phyloP scores from a whole-genome alignment of 2,888 invertebrate species.

The Phrixothrix hirtus region DNA sequence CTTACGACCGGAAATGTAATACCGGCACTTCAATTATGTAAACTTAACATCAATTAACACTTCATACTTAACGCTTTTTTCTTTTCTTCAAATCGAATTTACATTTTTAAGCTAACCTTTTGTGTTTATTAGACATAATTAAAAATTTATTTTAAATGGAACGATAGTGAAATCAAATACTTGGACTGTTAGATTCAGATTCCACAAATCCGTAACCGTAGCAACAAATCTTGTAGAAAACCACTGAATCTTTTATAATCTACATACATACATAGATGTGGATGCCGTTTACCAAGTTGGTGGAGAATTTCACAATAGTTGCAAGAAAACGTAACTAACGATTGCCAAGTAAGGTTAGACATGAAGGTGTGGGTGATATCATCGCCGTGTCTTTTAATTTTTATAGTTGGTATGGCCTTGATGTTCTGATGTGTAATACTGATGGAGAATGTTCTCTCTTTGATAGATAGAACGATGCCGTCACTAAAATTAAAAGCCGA shows the following conservation, averaged over 20 bases:
- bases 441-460: conserved; percentile 25
- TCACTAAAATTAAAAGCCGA: conserved; percentile 18
- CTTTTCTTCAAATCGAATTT: too few species aligned
- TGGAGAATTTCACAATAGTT: conserved; percentile 17
- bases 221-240: too few species aligned
- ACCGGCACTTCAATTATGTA: neutral
- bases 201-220: too few species aligned
- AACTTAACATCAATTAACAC: neutral
- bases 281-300: neutral
- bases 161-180: too few species aligned
- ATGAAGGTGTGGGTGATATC: conserved; percentile 27
- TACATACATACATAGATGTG: neutral
- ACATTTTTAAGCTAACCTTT: too few species aligned
- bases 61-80: too few species aligned
- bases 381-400: conserved; percentile 24
- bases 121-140: too few species aligned
- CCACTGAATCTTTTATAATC: neutral
- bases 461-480: conserved; percentile 22
- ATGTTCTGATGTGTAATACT: conserved; percentile 10
- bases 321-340: conserved; percentile 22
- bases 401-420: conserved; percentile 20
- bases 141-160: too few species aligned
- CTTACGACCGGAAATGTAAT: conserved; percentile 4
- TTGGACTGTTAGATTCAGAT: neutral
- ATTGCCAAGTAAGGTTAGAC: conserved; percentile 27